Evolutionary conservation across 2,888 invertebrate species (phyloP).

Genomic region (Metellina segmentata): DNA sequence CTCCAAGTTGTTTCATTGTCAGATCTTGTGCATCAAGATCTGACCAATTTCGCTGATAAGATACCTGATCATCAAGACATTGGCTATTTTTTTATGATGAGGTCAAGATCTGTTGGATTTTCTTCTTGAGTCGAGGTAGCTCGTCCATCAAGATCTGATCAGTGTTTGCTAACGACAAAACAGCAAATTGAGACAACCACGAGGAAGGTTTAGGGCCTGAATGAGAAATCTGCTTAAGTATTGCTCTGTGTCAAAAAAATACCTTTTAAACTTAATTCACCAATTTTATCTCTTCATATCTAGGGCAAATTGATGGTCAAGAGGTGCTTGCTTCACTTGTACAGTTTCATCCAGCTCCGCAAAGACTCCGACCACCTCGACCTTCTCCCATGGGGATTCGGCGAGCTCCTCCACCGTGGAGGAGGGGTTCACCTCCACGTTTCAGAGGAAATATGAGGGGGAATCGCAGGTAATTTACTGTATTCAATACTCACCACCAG

Average conservation of each 20-base stretch:
- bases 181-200: no score
- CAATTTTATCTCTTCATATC: neutral
- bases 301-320: conserved; percentile 96
- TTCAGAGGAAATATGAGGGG: conserved; percentile 61
- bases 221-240: neutral
- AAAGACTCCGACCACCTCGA: conserved; percentile 32
- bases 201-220: no score
- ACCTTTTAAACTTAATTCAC: neutral
- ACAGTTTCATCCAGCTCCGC: conserved; percentile 83
- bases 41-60: no score
- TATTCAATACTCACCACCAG: neutral
- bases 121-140: no score
- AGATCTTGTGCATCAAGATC: no score
- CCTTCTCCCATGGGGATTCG: conserved; percentile 67
- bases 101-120: no score
- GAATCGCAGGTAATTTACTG: conserved; percentile 45
- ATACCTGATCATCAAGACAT: no score
- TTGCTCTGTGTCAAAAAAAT: neutral
- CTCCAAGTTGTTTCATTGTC: no score
- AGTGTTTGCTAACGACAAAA: no score
- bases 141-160: no score
- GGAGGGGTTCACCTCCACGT: conserved; percentile 68
- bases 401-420: conserved; percentile 69
- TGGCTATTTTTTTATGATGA: no score
- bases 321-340: conserved; percentile 98